Conservation (phyloP, 1,140 invertebrate genomes). For the Reticulitermes speratus region DNA sequence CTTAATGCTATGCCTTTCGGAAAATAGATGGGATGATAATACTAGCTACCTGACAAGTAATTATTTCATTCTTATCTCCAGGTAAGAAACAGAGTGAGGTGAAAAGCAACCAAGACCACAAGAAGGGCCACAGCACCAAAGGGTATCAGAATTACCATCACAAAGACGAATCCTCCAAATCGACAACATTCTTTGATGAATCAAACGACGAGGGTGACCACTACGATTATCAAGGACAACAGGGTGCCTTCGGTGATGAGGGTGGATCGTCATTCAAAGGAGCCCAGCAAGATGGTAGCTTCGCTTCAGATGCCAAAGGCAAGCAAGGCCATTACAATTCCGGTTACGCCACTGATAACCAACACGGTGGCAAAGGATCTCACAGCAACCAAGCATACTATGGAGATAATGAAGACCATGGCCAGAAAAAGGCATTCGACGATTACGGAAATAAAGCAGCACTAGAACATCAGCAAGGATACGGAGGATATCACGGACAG, state of each 20-base stretch:
- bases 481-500: neutral
- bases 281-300: slow-evolving; percentile 21
- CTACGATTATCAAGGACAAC: slow-evolving; percentile 53
- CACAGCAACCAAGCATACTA: slow-evolving; percentile 51
- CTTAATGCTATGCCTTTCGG: too few relatives aligned
- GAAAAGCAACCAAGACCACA: slow-evolving; percentile 57
- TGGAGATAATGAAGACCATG: slow-evolving; percentile 49
- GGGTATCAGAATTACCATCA: slow-evolving; percentile 64
- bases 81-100: slow-evolving; percentile 52
- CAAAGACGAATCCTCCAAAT: slow-evolving; percentile 65
- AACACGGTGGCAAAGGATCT: slow-evolving; percentile 5
- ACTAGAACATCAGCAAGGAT: slow-evolving; percentile 11
- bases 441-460: slow-evolving; percentile 23
- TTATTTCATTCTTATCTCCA: slow-evolving; percentile 31
- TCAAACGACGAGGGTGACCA: slow-evolving; percentile 61
- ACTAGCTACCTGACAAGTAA: too few relatives aligned
- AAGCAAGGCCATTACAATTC: slow-evolving; percentile 24
- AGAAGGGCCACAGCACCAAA: slow-evolving; percentile 63
- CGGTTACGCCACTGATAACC: slow-evolving; percentile 10
- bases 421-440: slow-evolving; percentile 47
- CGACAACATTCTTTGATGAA: slow-evolving; percentile 65
- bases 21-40: too few relatives aligned
- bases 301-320: neutral
- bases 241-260: slow-evolving; percentile 53
- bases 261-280: slow-evolving; percentile 46